Percentiles rank a stretch among this genome's conserved stretches.
Conservation (phyloP, 2,888 invertebrate species). For the Druceiella hillmani region DNA sequence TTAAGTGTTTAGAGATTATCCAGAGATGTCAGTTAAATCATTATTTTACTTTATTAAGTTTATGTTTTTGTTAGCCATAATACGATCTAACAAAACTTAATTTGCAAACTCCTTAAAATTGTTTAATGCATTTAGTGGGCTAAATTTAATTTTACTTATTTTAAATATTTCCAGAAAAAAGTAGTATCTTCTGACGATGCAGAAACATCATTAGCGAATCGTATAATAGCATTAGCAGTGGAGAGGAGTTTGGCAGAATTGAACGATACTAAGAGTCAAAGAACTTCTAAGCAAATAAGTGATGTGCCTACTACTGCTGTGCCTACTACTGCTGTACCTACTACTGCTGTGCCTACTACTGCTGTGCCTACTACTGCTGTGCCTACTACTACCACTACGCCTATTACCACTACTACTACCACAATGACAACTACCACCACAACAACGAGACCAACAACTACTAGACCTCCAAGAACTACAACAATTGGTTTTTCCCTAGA, state of each 20-base stretch:
- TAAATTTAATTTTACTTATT: slow-evolving; percentile 2
- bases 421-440: slow-evolving; percentile 19
- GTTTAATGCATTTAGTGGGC: slow-evolving; percentile 3
- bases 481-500: slow-evolving; percentile 38
- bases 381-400: slow-evolving; percentile 31
- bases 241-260: slow-evolving; percentile 37
- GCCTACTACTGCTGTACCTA: slow-evolving; percentile 33
- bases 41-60: no score
- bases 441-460: slow-evolving; percentile 15
- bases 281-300: slow-evolving; percentile 22
- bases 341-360: slow-evolving; percentile 32
- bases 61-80: background rate
- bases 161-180: slow-evolving; percentile 37
- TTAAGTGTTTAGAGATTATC: background rate
- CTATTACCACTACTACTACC: slow-evolving; percentile 17
- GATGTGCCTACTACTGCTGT: slow-evolving; percentile 37
- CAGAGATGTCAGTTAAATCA: no score
- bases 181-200: slow-evolving; percentile 43
- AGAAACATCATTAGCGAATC: slow-evolving; percentile 46
- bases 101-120: background rate
- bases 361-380: slow-evolving; percentile 28
- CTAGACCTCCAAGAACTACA: slow-evolving; percentile 26
- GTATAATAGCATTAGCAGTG: slow-evolving; percentile 51
- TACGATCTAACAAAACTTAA: no score
- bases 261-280: slow-evolving; percentile 2